Percentiles rank a stretch among this genome's conserved stretches.
Conservation (phyloP, 1,140 invertebrate genomes). For the Drosophila insularis region DNA sequence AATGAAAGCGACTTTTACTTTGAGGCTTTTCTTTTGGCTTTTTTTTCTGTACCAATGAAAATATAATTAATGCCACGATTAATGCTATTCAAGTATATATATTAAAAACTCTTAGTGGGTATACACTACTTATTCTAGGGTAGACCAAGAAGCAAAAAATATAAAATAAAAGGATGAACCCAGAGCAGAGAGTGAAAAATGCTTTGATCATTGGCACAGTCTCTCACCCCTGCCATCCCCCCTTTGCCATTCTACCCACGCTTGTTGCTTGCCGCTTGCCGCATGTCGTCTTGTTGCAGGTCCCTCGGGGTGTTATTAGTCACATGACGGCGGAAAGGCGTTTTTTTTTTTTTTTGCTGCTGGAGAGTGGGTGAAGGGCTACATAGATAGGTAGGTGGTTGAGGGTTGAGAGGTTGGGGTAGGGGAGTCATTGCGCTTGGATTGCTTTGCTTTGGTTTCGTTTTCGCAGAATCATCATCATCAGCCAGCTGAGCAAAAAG, state of each 20-base stretch:
- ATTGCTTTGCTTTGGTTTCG: conserved; percentile 47
- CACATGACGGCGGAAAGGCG: conserved; percentile 46
- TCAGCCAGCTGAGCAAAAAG: conserved; percentile 30
- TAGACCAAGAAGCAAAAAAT: not conserved
- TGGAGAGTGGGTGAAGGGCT: conserved; percentile 7
- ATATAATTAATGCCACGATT: not conserved
- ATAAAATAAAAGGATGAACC: conserved; percentile 42
- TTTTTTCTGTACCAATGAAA: not conserved
- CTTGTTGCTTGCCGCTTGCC: conserved; percentile 20
- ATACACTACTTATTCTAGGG: not conserved
- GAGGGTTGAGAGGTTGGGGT: not conserved
- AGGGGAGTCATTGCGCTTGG: conserved; percentile 37
- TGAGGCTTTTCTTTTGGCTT: not conserved
- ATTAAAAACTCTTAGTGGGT: not conserved
- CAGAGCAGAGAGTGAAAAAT: conserved; percentile 59
- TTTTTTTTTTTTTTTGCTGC: not conserved
- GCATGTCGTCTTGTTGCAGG: conserved; percentile 20
- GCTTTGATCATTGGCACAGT: conserved; percentile 73
- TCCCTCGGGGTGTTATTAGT: conserved; percentile 80
- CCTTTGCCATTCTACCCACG: conserved; percentile 27
- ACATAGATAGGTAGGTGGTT: not conserved
- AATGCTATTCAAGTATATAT: not conserved
- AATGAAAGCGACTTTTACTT: no score
- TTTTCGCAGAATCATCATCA: conserved; percentile 56
- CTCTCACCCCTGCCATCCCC: not conserved